Base-by-base conservation (phyloP, 2,113 vertebrate species). In the Arenaria interpres region DNA sequence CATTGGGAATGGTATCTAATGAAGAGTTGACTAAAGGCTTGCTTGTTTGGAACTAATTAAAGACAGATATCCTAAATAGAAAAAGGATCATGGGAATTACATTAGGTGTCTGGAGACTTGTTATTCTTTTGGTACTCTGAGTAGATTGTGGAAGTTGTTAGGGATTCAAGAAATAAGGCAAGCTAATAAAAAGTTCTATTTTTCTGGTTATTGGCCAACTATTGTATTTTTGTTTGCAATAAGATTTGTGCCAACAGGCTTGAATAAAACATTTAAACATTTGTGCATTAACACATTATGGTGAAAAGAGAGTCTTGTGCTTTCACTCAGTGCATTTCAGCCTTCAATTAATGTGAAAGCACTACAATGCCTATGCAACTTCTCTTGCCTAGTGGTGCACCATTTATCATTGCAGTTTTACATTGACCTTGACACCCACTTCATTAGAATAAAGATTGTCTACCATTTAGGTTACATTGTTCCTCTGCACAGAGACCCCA, bases 391-490 rank as follows among this genome's bases (percentile, higher is more conserved):
- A 97, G 98, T 98, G 98, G 97, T 98, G 98, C 96, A 96, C 98
- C 98, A 99, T 99, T 99, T 98, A 99, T 99, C 99, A 99, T 98
- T 98, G 98, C 96, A 98, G 98, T 99, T 98, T 99, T 99, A 98
- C 98, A 99, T 98, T 99, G 99, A 99, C 99, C 99, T 99, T 99
- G 99, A 99, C 98, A 99, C 99, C 98, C 98, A 99, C 98, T 99
- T 99, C 99, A 99, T 99, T 99, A 99, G 98, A 99, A 99, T 99
- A 99, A 99, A 99, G 99, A 99, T 99, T 99, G 99, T 99, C 99
- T 99, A 99, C 99, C 98, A 98, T 99, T 99, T 99, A 99, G 99
- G 98, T 98, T 98, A 99, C 99, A 99, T 98, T 98, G 98, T 98
- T 99, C 98, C 98, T 98, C 98, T 98, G 98, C 97, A 98, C 98